Evolutionary conservation across 1,140 invertebrate species (phyloP).

Genomic region (Bombus turneri): DNA sequence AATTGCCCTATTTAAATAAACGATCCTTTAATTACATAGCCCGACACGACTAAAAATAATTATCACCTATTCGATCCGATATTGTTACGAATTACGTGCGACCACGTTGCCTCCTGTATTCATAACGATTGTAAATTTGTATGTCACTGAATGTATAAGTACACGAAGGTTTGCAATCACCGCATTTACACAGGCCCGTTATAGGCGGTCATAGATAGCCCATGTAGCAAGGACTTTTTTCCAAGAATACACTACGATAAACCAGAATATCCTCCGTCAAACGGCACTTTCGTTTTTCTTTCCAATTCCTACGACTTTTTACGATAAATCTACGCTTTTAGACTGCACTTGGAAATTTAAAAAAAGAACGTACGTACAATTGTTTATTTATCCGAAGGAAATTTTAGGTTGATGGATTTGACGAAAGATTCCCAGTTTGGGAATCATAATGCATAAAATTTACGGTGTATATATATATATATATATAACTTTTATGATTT

Average conservation of each 20-base stretch:
- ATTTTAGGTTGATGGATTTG: too few relatives aligned
- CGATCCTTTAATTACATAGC: neutral
- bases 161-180: neutral
- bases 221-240: neutral
- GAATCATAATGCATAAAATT: too few relatives aligned
- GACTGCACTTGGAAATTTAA: neutral
- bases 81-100: neutral
- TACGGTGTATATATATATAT: too few relatives aligned
- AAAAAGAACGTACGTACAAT: too few relatives aligned
- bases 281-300: neutral
- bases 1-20: neutral
- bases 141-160: neutral
- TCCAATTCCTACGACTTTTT: neutral
- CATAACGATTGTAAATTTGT: neutral
- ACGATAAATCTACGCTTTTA: neutral
- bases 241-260: neutral
- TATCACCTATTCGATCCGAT: neutral
- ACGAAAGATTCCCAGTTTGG: too few relatives aligned
- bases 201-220: neutral
- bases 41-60: neutral
- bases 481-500: too few relatives aligned
- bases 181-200: neutral
- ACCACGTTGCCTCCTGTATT: neutral
- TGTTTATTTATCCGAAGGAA: too few relatives aligned
- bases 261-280: neutral